A percentile compares a stretch with the other conserved stretches of the same genome.
These are phyloP conservation scores for Mechanitis mazaeus DNA, from an alignment of 2,888 invertebrate species.

Conservation along the genomic window DNA sequence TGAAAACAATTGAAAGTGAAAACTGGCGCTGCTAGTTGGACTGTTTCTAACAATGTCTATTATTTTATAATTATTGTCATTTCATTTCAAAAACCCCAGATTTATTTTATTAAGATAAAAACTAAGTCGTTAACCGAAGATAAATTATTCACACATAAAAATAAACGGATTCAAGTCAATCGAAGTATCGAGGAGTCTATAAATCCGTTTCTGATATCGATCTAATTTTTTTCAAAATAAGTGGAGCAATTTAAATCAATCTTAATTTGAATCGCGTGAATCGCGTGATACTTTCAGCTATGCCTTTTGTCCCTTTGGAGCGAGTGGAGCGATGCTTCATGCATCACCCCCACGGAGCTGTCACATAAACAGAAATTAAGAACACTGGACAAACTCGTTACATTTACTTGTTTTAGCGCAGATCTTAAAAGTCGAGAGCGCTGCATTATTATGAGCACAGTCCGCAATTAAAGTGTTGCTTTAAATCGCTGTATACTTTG, in stretches of 20 bases:
- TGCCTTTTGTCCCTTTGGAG: slow-evolving; percentile 9
- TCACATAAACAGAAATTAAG: slow-evolving; percentile 21
- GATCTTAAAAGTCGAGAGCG: slow-evolving; percentile 7
- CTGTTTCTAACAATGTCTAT: slow-evolving; percentile 1
- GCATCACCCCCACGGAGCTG: slow-evolving; percentile 8
- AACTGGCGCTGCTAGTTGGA: neutral
- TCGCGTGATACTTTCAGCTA: slow-evolving; percentile 15
- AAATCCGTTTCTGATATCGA: slow-evolving; percentile 2
- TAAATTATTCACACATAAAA: neutral
- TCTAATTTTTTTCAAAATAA: slow-evolving; percentile 8
- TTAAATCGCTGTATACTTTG: too few relatives aligned
- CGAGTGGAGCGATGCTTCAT: slow-evolving; percentile 11
- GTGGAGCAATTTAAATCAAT: slow-evolving; percentile 15
- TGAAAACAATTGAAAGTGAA: slow-evolving; percentile 4
- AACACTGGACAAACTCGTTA: slow-evolving; percentile 11
- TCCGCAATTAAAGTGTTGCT: neutral
- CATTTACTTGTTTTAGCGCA: slow-evolving; percentile 12
- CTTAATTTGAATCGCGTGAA: slow-evolving; percentile 14
- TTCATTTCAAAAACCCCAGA: too few relatives aligned
- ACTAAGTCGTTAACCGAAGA: neutral
- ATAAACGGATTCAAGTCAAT: neutral
- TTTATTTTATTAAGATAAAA: neutral
- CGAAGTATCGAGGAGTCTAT: neutral
- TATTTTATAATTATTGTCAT: neutral
- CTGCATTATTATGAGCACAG: slow-evolving; percentile 7